Conservation (phyloP, 2,797 vertebrate species). For the Babyrousa celebensis region DNA sequence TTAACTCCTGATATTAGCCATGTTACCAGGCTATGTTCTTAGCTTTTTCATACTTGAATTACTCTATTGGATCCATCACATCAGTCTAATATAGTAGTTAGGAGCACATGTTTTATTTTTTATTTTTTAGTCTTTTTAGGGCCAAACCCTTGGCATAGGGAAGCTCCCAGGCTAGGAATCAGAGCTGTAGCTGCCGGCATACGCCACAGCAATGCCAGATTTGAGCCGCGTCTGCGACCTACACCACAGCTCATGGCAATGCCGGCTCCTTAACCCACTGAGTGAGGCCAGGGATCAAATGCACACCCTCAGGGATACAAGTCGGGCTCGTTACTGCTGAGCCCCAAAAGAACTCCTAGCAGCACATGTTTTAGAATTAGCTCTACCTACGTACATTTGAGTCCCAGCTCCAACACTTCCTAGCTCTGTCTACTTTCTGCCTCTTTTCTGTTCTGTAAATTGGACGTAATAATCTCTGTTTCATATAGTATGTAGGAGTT, state of each 20-base stretch:
- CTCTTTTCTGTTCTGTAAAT: conserved; percentile 34
- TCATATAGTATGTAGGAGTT: not conserved
- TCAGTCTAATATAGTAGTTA: not conserved
- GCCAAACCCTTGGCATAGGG: too few relatives aligned
- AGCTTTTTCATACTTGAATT: not conserved
- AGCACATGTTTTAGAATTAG: not conserved
- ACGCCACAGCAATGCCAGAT: too few relatives aligned
- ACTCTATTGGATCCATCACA: not conserved
- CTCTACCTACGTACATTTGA: not conserved
- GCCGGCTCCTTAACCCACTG: too few relatives aligned
- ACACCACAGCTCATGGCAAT: too few relatives aligned
- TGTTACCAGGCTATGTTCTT: not conserved
- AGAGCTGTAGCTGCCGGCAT: too few relatives aligned
- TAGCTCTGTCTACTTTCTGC: conserved; percentile 22
- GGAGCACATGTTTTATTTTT: not conserved
- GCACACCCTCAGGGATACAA: too few relatives aligned
- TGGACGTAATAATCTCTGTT: conserved; percentile 16
- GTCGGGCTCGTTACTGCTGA: too few relatives aligned
- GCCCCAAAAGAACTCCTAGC: not conserved
- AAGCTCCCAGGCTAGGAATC: too few relatives aligned
- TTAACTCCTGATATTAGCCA: not conserved
- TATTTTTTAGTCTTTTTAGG: too few relatives aligned
- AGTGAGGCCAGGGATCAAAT: too few relatives aligned
- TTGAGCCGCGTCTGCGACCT: too few relatives aligned
- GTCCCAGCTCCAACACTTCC: not conserved